Evolutionary conservation across 1,140 invertebrate species (phyloP), one percentile per base, ranked within the genome.

Genomic region (Bathynomus jamesi): DNA sequence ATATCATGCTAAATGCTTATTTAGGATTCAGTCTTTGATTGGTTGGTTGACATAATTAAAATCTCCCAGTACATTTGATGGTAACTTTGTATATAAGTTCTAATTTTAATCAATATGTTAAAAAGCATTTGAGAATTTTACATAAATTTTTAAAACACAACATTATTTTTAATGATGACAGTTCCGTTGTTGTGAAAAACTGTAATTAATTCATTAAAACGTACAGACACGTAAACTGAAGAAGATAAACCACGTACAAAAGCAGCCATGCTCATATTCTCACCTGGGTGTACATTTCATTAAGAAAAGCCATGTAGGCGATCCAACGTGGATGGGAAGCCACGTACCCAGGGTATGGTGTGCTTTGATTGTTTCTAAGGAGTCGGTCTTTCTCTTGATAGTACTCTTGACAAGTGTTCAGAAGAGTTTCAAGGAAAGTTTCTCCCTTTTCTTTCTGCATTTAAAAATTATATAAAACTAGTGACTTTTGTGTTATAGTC

Each of bases 371-470:
- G 7, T 69, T 67, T 1, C 79, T 71, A 13, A 81, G 77, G 25
- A 82, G 76, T 63, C 80, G 79, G 71, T 90, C 90, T 31, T 90
- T 83, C 80, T 94, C 91, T 80, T 93, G 91, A 82, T 91, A 94
- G 89, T 90, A 94, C 81, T 94, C 91, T 79, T 93, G 91, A 79
- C 91, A 93, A 17, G 88, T 92, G 82, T 95, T 95, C 65, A 94
- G 83, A 66, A 95, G 82, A 8, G 91, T 92, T 82, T 95, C 93
- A 67, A 94, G 82, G 81, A 95, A 94, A 25, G 92, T 94, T 82
- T 92, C 90, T 76, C 89, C 90, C 72, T 87, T 87, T 83, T 94
- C 92, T 83, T 88, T 90, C 85, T 88, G 78, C n/a, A 80, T 70
- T 28, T n/a, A 61, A 74, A 74, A 74, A 74, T 17, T 0, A 62